Conservation (phyloP, 2,888 invertebrate genomes). For the Nemapogon koenigi region DNA sequence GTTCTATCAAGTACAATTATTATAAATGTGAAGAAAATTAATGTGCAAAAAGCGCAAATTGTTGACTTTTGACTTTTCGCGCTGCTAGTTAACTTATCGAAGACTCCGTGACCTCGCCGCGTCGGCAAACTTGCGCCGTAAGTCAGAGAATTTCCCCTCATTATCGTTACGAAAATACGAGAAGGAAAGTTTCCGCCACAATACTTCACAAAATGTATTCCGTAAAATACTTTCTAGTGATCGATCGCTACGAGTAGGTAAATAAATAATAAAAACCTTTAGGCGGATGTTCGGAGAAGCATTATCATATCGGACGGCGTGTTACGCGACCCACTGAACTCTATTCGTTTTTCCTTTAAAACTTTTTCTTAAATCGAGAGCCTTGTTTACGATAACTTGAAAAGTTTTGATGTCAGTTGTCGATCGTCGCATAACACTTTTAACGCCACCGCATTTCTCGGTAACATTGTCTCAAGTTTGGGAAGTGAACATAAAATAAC, state of each 20-base stretch:
- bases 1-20: constrained; percentile 13
- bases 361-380: constrained; percentile 3
- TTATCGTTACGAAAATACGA: constrained; percentile 37
- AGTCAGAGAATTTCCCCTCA: constrained; percentile 28
- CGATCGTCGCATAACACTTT: no score
- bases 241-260: constrained; percentile 20
- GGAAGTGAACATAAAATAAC: no score
- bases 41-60: no score
- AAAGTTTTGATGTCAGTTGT: constrained; percentile 3
- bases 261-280: constrained; percentile 32
- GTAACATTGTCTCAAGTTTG: no score
- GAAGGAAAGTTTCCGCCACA: constrained; percentile 23
- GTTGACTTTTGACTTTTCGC: no score
- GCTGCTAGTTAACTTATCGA: no score
- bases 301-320: constrained; percentile 27
- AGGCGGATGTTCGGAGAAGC: constrained; percentile 30
- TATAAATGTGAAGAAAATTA: neutral
- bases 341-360: constrained; percentile 10
- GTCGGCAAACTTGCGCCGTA: constrained; percentile 11
- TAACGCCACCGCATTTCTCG: no score
- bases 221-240: constrained; percentile 25
- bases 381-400: constrained; percentile 7
- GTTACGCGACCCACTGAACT: constrained; percentile 32
- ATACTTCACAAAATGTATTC: constrained; percentile 25
- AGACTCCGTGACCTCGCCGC: neutral